A percentile compares a stretch with the other conserved stretches of the same genome.
phyloP scores from a whole-genome alignment of 2,888 invertebrate genomes.

The Ectemnius cavifrons region DNA sequence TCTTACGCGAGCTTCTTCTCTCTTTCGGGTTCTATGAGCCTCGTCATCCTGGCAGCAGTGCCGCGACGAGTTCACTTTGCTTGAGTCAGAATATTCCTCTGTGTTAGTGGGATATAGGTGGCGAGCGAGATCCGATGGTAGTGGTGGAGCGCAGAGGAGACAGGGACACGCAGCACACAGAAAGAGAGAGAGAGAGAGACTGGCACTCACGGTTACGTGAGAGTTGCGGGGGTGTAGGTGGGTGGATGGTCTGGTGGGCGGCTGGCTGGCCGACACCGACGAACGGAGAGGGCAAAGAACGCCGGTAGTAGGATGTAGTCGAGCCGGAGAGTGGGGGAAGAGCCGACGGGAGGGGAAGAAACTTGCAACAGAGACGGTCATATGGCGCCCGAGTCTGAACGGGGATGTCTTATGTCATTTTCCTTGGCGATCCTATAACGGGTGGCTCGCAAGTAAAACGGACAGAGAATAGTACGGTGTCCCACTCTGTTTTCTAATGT shows the following conservation, averaged over 20 bases:
- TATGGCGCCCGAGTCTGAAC: constrained; percentile 72
- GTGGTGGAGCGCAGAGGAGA: background rate
- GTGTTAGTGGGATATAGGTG: background rate
- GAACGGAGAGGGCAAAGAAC: constrained; percentile 40
- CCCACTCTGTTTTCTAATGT: no score
- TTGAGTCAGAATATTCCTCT: background rate
- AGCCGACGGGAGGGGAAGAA: constrained; percentile 45
- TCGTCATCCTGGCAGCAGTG: constrained; percentile 14
- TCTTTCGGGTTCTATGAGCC: constrained; percentile 20
- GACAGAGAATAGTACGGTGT: no score
- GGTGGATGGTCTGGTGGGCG: constrained; percentile 54
- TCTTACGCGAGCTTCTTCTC: background rate
- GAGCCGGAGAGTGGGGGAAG: constrained; percentile 40
- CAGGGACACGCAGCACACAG: no score
- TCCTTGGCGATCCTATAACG: constrained; percentile 64
- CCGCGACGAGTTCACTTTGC: constrained; percentile 1
- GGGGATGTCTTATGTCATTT: constrained; percentile 74
- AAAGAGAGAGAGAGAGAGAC: no score
- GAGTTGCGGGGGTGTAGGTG: constrained; percentile 55
- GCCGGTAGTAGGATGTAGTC: constrained; percentile 56
- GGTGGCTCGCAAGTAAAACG: constrained; percentile 43
- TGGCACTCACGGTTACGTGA: constrained; percentile 25
- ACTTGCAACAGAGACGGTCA: constrained; percentile 71
- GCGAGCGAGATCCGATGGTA: no score
- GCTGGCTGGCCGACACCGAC: constrained; percentile 12